Conservation (phyloP, 2,888 invertebrate genomes). For the Empis livida region DNA sequence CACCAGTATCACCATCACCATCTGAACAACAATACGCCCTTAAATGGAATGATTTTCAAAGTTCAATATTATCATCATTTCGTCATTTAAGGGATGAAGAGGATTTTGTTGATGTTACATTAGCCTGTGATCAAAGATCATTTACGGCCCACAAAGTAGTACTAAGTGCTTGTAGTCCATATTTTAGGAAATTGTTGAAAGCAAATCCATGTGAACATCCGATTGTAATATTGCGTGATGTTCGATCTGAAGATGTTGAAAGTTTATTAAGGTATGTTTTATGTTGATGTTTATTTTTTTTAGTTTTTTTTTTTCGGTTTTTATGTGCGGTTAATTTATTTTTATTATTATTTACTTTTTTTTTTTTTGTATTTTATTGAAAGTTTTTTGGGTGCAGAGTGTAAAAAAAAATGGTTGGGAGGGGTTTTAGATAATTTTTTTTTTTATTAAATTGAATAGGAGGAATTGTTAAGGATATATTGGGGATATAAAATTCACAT, state of each 20-base stretch:
- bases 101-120: slow-evolving; percentile 86
- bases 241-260: slow-evolving; percentile 75
- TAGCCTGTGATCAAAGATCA: slow-evolving; percentile 80
- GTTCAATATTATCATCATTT: slow-evolving; percentile 81
- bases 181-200: slow-evolving; percentile 76
- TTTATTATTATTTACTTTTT: no score
- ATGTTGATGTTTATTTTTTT: neutral
- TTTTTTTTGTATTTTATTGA: no score
- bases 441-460: no score
- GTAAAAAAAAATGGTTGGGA: no score
- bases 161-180: slow-evolving; percentile 85
- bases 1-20: slow-evolving; percentile 34
- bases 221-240: slow-evolving; percentile 75
- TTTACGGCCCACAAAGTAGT: slow-evolving; percentile 86
- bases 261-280: slow-evolving; percentile 56
- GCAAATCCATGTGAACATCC: slow-evolving; percentile 86
- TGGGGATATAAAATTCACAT: no score
- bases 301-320: neutral
- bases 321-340: no score
- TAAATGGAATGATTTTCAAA: slow-evolving; percentile 90
- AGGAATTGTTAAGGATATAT: no score
- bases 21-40: slow-evolving; percentile 80
- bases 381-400: no score
- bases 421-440: no score
- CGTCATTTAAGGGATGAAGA: slow-evolving; percentile 78